These are phyloP conservation scores for Camponotus pennsylvanicus DNA, from an alignment of 1,140 invertebrate genomes.

Conservation along the genomic window DNA sequence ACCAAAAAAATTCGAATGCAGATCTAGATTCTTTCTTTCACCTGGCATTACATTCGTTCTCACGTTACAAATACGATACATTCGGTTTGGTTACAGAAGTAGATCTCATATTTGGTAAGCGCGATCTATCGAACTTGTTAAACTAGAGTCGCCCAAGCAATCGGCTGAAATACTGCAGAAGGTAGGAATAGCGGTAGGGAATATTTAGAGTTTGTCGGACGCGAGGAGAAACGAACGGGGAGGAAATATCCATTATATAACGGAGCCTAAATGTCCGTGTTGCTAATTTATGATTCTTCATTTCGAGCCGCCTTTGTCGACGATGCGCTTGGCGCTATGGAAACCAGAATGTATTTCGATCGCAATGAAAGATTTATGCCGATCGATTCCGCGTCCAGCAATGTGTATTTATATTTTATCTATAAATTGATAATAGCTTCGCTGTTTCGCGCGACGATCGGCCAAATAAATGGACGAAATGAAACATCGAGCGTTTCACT, in stretches of 20 bases:
- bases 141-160: slow-evolving; percentile 14
- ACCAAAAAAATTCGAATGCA: not conserved
- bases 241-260: slow-evolving; percentile 45
- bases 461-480: slow-evolving; percentile 10
- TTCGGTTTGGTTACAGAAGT: slow-evolving; percentile 37
- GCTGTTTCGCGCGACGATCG: not conserved
- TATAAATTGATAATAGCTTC: slow-evolving; percentile 51
- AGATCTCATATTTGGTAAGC: slow-evolving; percentile 46
- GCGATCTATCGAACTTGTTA: slow-evolving; percentile 31
- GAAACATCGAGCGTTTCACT: not conserved
- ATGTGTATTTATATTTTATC: slow-evolving; percentile 52
- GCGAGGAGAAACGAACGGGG: not conserved
- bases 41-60: slow-evolving; percentile 43
- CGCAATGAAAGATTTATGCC: slow-evolving; percentile 48
- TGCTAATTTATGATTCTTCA: slow-evolving; percentile 55
- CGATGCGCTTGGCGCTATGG: slow-evolving; percentile 22
- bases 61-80: slow-evolving; percentile 49
- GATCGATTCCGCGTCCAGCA: slow-evolving; percentile 17
- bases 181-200: not conserved
- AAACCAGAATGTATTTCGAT: slow-evolving; percentile 40
- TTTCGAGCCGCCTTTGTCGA: slow-evolving; percentile 14
- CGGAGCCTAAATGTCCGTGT: slow-evolving; percentile 42
- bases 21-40: slow-evolving; percentile 13
- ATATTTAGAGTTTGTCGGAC: slow-evolving; percentile 44
- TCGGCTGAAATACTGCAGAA: slow-evolving; percentile 43